Base-by-base conservation (phyloP, 2,797 vertebrate species). In the Eleutherodactylus coqui region DNA sequence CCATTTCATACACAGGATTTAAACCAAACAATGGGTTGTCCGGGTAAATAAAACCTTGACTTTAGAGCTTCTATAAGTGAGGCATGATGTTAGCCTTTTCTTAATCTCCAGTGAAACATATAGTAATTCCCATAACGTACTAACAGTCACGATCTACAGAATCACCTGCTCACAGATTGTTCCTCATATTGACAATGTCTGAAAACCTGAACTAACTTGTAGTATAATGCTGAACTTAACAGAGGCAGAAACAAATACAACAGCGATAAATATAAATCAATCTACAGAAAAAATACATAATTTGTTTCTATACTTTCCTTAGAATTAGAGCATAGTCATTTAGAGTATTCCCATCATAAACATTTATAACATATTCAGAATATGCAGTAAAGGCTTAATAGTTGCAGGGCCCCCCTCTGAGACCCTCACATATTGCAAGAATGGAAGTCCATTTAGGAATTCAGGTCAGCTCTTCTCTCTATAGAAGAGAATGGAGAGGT, bases 1-100 rank as follows among this genome's bases (percentile, higher is more conserved):
- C 73, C 27, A 62, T 73, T 38, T 80, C 53, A 62, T 79, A 73
- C 64, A 85, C 24, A 45, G 76, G 64, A 79, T 85, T 79, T 45
- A 85, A 79, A 79, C 45, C 64, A 76, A 79, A 85, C 84, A 85
- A 85, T 72, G 60, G 36, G 84, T 79, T 79, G 84, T 55, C 64
- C 84, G 72, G 64, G 84, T 77, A 72, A 53, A 85, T 79, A 79
- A 85, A 73, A 73, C 76, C 84, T 72, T 53, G 60, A 85, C 62
- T 85, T 78, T 78, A 11, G 36, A 80, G 38, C 58, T 75, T 34
- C 77, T 85, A 58, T 85, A 80, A 53, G 55, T 75, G 78, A 58
- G 80, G 70, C 78, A 6, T 81, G 55, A 81, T 70, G 78, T 16
- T 51, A 77, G 73, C 38, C 58, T 84, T 77, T 36, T 84, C 36